These are phyloP conservation scores for Cheilosia grossa DNA, from an alignment of 2,888 invertebrate species.

Conservation along the genomic window DNA sequence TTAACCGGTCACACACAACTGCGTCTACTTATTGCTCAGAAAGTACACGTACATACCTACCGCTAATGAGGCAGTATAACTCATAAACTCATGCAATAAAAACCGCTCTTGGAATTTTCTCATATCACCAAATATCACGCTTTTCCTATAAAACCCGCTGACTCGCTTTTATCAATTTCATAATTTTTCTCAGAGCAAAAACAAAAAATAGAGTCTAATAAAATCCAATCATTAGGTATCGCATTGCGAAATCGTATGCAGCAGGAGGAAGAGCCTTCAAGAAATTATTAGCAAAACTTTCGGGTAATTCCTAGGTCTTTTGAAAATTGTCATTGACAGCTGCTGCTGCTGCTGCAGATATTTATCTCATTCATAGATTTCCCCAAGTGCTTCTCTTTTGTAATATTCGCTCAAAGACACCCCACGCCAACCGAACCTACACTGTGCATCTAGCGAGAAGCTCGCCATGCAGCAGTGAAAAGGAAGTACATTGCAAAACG, in stretches of 20 bases:
- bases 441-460: neutral
- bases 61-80: neutral
- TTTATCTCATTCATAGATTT: conserved; percentile 64
- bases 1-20: no score
- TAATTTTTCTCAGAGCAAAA: conserved; percentile 22
- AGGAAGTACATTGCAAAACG: conserved; percentile 52
- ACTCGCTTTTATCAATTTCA: conserved; percentile 52
- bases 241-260: conserved; percentile 46
- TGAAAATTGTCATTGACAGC: conserved; percentile 54
- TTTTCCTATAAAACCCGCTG: conserved; percentile 12
- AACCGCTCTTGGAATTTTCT: conserved; percentile 5
- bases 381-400: conserved; percentile 13
- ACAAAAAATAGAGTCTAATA: conserved; percentile 9
- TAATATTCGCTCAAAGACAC: neutral
- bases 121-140: conserved; percentile 34
- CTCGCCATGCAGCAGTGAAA: neutral
- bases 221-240: conserved; percentile 13
- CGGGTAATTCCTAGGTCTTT: conserved; percentile 24
- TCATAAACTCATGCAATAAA: conserved; percentile 3
- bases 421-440: neutral
- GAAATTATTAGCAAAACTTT: conserved; percentile 66
- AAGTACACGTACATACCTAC: no score
- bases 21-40: no score
- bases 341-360: conserved; percentile 40
- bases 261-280: conserved; percentile 30